These are phyloP conservation scores for Sycophila sp. DNA, from an alignment of 1,140 invertebrate species.

Conservation along the genomic window DNA sequence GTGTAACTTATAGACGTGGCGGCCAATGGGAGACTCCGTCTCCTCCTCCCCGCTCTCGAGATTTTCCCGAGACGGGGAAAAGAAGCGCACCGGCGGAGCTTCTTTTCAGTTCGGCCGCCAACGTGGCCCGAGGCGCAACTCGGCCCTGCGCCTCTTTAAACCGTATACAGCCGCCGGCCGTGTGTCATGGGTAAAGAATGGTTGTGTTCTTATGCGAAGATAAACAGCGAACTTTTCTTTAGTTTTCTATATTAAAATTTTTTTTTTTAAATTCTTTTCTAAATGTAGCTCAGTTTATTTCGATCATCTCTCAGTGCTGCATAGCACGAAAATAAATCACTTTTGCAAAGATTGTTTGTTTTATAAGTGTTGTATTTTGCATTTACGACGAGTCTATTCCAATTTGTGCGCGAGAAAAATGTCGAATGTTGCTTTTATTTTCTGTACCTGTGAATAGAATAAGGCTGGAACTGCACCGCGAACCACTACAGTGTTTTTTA, in stretches of 20 bases:
- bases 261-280: neutral
- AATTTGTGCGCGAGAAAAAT: too few species aligned
- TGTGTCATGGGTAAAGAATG: constrained; percentile 3
- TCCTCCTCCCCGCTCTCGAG: neutral
- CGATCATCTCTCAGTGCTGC: too few species aligned
- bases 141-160: neutral
- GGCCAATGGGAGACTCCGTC: neutral
- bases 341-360: too few species aligned
- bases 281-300: neutral
- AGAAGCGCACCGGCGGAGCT: constrained; percentile 6
- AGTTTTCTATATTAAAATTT: too few species aligned
- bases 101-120: constrained; percentile 40
- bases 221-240: neutral
- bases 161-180: neutral
- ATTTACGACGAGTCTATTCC: too few species aligned
- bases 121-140: constrained; percentile 15
- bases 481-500: too few species aligned
- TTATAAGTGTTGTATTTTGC: too few species aligned
- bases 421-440: too few species aligned
- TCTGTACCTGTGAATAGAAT: too few species aligned
- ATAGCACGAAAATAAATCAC: too few species aligned
- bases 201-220: too few species aligned
- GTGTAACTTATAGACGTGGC: neutral
- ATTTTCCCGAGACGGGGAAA: constrained; percentile 46
- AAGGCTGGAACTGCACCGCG: too few species aligned